phyloP scores from a whole-genome alignment of 2,888 invertebrate genomes.

The Cheilosia vernalis region DNA sequence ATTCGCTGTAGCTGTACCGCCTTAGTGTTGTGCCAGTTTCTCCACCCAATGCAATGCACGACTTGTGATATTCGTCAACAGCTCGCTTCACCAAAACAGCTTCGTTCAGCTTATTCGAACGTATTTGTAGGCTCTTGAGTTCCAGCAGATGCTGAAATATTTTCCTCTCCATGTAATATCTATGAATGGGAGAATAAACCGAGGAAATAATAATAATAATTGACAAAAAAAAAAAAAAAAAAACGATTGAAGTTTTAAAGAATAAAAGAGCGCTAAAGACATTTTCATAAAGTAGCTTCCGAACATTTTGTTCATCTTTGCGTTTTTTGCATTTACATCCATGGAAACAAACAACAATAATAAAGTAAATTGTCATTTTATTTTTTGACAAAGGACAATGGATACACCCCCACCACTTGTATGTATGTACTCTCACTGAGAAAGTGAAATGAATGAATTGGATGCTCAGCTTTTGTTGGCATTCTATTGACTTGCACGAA shows the following conservation, averaged over 20 bases:
- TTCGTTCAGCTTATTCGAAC: conserved; percentile 94
- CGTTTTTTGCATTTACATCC: conserved; percentile 42
- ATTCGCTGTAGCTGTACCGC: conserved; percentile 87
- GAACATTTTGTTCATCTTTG: conserved; percentile 24
- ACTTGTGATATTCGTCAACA: conserved; percentile 92
- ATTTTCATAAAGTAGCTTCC: conserved; percentile 65
- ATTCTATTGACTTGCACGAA: conserved; percentile 63
- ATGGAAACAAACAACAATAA: conserved; percentile 66
- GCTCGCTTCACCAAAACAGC: conserved; percentile 93
- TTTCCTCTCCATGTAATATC: conserved; percentile 95
- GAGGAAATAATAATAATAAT: conserved; percentile 51
- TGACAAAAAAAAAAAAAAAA: conserved; percentile 33
- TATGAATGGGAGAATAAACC: conserved; percentile 78
- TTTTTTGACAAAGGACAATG: conserved; percentile 71
- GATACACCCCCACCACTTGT: conserved; percentile 48
- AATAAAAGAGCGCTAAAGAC: conserved; percentile 63
- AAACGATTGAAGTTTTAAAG: conserved; percentile 63
- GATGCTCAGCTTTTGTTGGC: conserved; percentile 66
- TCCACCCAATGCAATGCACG: conserved; percentile 87
- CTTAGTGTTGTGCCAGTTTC: conserved; percentile 84
- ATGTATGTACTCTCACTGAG: conserved; percentile 53
- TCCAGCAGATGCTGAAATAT: conserved; percentile 97
- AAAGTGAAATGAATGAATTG: conserved; percentile 67
- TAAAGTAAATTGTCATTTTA: conserved; percentile 73
- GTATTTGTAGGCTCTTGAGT: conserved; percentile 94